phyloP scores from a whole-genome alignment of 2,113 vertebrate genomes.

The Labeo rohita region DNA sequence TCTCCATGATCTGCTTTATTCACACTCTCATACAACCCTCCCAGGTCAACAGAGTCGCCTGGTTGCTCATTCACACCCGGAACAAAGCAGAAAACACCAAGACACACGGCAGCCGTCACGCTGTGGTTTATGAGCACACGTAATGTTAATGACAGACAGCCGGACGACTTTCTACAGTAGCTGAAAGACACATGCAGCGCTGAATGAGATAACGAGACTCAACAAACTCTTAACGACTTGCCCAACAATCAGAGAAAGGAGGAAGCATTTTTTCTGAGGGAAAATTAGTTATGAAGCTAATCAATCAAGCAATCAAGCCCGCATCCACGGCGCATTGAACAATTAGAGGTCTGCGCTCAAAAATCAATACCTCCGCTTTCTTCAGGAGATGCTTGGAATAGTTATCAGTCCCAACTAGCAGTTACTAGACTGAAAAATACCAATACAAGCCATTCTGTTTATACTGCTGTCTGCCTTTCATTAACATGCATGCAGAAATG shows the following conservation, averaged over 20 bases:
- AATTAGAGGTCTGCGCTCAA: constrained; percentile 49
- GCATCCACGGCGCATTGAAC: constrained; percentile 10
- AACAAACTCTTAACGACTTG: background rate
- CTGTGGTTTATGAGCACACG: background rate
- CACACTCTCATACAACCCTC: background rate
- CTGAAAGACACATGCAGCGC: background rate
- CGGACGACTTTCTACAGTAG: background rate
- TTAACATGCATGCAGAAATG: background rate
- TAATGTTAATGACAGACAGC: background rate
- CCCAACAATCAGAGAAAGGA: constrained; percentile 29
- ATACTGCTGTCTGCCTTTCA: background rate
- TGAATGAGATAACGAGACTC: constrained; percentile 12
- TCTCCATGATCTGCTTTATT: constrained; percentile 23
- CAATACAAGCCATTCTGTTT: background rate
- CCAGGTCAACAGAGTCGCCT: background rate
- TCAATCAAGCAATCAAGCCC: constrained; percentile 53
- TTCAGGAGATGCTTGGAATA: background rate
- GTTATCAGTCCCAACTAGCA: constrained; percentile 21
- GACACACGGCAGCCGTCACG: constrained; percentile 19
- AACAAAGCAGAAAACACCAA: background rate
- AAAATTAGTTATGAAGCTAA: constrained; percentile 31
- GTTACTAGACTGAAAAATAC: background rate
- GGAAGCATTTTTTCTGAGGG: background rate
- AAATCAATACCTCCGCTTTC: constrained; percentile 53
- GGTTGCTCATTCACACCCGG: background rate